Base-by-base conservation (phyloP, 2,113 vertebrate species). In the Hucho hucho region DNA sequence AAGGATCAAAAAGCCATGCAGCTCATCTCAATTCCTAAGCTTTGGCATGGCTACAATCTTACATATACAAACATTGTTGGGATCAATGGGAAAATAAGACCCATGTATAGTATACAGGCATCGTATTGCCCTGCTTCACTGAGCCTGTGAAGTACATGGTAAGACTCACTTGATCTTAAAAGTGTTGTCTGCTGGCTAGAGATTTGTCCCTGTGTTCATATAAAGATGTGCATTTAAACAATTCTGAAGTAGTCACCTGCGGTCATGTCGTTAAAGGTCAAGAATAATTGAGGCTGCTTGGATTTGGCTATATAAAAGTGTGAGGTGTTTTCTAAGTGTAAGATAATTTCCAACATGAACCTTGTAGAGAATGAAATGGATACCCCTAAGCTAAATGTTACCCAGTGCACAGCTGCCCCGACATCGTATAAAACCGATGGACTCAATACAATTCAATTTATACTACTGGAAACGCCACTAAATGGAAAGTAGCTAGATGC, bases 1-100 rank as follows among this genome's bases (percentile, higher is more conserved):
- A 89, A 86, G 79, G 85, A 58, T 25, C 67, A 78, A 68, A 69
- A 72, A 53, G 49, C 71, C 46, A 81, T 75, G 70, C 79, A 6
- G 72, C 73, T 82, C 65, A 71, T 75, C 75, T 73, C 69, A 75
- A 26, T 29, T 59, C 59, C 32, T 53, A 3, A 24, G 24, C 24
- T 43, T 64, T 47, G 28, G 4, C 53, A 46, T 28, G n/a, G 9
- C 64, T n/a, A 26, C 24, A 13, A 20, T 74, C 28, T 58, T 29
- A 80, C 56, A 61, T 16, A 61, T 43, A 69, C 6, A 43, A 13
- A 69, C 61, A 63, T 53, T 24, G n/a, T 74, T 25, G 28, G 65
- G 25, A 63, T 49, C 29, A 59, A 37, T 32, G 16, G 47, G 32
- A 29, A 56, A 4, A n/a, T 26, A 47, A 25, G 26, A 49, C 22